A percentile compares a stretch with the other conserved stretches of the same genome.
Evolutionary conservation across 2,797 vertebrate species (phyloP).

Genomic region (Manis pentadactyla): DNA sequence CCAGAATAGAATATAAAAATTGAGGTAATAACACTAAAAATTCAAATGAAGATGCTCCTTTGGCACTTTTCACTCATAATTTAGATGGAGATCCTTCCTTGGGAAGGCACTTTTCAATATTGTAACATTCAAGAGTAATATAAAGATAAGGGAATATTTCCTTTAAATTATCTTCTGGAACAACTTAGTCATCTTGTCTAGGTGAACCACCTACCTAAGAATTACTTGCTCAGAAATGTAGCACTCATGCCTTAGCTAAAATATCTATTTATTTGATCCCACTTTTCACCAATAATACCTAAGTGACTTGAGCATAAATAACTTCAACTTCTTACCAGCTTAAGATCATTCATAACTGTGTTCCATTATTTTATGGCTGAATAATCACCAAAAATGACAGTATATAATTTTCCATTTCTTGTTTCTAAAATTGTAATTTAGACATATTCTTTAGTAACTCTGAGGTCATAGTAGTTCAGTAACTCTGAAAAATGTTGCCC

Average conservation of each 20-base stretch:
- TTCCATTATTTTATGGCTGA: not conserved
- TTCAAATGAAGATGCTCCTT: not conserved
- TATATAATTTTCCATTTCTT: not conserved
- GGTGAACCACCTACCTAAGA: not conserved
- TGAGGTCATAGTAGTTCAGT: not conserved
- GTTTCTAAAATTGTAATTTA: constrained; percentile 5
- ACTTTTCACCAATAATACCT: not conserved
- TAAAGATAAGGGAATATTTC: not conserved
- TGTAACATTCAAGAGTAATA: not conserved
- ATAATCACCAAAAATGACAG: not conserved
- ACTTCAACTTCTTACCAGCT: not conserved
- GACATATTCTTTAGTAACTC: not conserved
- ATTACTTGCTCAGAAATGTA: not conserved
- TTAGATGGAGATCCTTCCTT: not conserved
- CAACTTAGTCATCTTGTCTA: not conserved
- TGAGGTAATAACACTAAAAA: not conserved
- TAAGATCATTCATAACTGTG: not conserved
- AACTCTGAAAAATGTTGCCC: not conserved
- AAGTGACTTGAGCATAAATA: not conserved
- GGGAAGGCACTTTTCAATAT: not conserved
- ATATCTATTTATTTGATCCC: not conserved
- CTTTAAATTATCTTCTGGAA: not conserved
- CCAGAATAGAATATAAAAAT: not conserved
- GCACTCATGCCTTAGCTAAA: not conserved
- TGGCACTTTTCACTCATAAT: not conserved